These are phyloP conservation scores for Dryobotodes eremita DNA, from an alignment of 2,888 invertebrate genomes.

Conservation along the genomic window DNA sequence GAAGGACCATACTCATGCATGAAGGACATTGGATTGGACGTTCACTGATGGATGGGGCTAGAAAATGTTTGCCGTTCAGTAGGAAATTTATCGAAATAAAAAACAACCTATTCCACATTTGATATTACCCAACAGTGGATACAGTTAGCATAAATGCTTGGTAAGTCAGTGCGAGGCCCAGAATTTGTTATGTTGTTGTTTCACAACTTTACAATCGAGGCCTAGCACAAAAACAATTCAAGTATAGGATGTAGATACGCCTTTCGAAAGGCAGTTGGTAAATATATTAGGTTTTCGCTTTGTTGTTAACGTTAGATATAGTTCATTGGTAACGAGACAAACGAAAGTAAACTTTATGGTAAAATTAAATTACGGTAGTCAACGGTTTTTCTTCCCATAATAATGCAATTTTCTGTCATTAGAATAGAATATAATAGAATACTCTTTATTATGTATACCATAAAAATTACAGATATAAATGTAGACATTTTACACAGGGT, in stretches of 20 bases:
- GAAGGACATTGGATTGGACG: constrained; percentile 23
- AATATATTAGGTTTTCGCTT: constrained; percentile 33
- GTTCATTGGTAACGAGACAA: constrained; percentile 14
- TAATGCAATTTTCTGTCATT: not conserved
- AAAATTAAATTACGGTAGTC: not conserved
- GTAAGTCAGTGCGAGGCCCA: constrained; percentile 45
- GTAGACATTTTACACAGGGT: no score
- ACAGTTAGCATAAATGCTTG: constrained; percentile 53
- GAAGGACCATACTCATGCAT: constrained; percentile 6
- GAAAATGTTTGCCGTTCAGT: not conserved
- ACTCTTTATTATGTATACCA: no score
- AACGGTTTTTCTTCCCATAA: not conserved
- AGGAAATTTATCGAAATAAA: no score
- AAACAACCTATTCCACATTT: not conserved
- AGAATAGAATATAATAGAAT: no score
- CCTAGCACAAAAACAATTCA: constrained; percentile 51
- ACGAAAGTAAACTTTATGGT: constrained; percentile 2
- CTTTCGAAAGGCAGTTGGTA: constrained; percentile 44
- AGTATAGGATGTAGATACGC: constrained; percentile 51
- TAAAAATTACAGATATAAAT: no score
- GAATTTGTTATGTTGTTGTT: constrained; percentile 58
- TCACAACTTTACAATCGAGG: constrained; percentile 54
- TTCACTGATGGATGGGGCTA: not conserved
- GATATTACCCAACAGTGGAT: constrained; percentile 36
- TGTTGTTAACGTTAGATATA: constrained; percentile 26